These are phyloP conservation scores for Lysandra coridon DNA, from an alignment of 2,888 invertebrate genomes.

Conservation along the genomic window DNA sequence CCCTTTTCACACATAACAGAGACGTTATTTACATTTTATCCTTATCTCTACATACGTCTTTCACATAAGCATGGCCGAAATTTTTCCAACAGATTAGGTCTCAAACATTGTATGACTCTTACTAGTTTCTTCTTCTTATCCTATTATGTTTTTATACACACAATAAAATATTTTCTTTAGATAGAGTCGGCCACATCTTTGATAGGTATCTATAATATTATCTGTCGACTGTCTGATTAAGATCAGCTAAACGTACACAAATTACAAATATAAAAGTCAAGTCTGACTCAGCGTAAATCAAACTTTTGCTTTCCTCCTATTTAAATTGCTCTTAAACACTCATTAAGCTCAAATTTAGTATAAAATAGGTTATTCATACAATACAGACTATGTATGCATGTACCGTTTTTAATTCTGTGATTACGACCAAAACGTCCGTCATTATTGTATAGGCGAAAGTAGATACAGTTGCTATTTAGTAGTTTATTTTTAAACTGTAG, in stretches of 20 bases:
- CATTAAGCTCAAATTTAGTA: neutral
- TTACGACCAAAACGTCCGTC: neutral
- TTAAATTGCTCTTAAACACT: neutral
- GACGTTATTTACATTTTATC: neutral
- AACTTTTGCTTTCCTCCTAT: conserved; percentile 3
- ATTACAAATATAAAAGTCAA: neutral
- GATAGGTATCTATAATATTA: neutral
- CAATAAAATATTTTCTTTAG: no score
- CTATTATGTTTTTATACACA: neutral
- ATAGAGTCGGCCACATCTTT: no score
- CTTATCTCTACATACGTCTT: neutral
- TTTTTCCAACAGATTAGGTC: neutral
- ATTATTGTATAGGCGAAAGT: conserved; percentile 21
- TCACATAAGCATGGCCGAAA: neutral
- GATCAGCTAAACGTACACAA: neutral
- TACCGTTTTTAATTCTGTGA: conserved; percentile 3
- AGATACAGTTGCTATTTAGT: neutral
- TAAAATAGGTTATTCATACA: neutral
- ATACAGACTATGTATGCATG: neutral
- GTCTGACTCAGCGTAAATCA: neutral
- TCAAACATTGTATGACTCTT: neutral
- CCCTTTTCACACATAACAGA: neutral
- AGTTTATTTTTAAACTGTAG: neutral
- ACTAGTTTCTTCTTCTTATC: no score
- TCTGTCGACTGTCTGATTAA: neutral